These are phyloP conservation scores for Colius striatus DNA, from an alignment of 2,113 vertebrate species.

Conservation along the genomic window DNA sequence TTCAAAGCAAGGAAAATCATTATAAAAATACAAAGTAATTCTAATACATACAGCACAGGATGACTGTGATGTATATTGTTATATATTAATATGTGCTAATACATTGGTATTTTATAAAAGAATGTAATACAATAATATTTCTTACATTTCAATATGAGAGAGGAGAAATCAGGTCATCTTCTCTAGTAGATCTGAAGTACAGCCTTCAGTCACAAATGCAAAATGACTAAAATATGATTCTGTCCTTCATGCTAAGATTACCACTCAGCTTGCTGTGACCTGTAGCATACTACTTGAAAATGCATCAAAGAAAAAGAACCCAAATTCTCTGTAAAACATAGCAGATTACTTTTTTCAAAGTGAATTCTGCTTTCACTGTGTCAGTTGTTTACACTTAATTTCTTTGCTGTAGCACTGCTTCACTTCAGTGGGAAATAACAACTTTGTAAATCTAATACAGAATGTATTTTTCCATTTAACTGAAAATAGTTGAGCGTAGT, in stretches of 20 bases:
- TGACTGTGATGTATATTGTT: not conserved
- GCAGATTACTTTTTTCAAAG: not conserved
- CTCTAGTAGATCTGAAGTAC: not conserved
- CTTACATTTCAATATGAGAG: not conserved
- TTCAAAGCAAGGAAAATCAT: not conserved
- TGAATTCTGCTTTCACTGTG: not conserved
- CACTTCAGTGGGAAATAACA: not conserved
- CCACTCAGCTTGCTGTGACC: rapidly evolving
- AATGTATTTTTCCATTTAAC: not conserved
- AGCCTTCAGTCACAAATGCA: not conserved
- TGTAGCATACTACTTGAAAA: not conserved
- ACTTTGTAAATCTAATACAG: not conserved
- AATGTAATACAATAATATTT: not conserved
- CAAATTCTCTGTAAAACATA: not conserved
- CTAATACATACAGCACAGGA: not conserved
- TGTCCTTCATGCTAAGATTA: not conserved
- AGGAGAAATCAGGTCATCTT: not conserved
- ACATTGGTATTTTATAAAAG: not conserved
- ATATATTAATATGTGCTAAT: not conserved
- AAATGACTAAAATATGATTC: not conserved
- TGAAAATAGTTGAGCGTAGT: not conserved
- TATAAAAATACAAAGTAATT: not conserved
- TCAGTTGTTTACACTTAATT: not conserved
- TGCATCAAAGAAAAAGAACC: not conserved
- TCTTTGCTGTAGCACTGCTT: not conserved